These are phyloP conservation scores for Monochamus saltuarius DNA, from an alignment of 1,140 invertebrate genomes.

Conservation along the genomic window DNA sequence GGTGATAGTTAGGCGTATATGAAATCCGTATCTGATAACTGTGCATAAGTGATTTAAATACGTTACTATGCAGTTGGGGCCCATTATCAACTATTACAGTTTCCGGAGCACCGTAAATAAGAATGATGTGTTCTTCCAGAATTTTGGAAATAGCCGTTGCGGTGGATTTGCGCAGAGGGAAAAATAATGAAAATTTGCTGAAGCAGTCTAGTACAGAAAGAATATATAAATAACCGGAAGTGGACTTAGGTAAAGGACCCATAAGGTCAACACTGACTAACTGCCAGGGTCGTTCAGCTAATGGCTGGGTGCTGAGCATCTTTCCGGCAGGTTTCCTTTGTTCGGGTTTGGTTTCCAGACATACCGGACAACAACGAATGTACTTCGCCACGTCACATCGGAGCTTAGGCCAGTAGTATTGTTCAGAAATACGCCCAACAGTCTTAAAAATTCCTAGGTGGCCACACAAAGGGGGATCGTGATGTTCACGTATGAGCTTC, in stretches of 20 bases:
- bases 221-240: constrained; percentile 1
- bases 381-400: constrained; percentile 26
- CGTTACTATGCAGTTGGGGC: constrained; percentile 1
- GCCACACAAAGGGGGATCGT: constrained; percentile 27
- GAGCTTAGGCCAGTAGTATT: constrained; percentile 41
- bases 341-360: constrained; percentile 33
- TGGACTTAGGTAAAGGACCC: constrained; percentile 7
- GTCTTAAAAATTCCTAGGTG: too few relatives aligned
- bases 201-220: constrained; percentile 10
- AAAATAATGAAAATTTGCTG: constrained; percentile 15
- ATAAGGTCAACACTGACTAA: constrained; percentile 6
- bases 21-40: not conserved
- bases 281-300: not conserved
- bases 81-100: constrained; percentile 11
- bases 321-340: constrained; percentile 26
- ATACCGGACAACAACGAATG: constrained; percentile 31
- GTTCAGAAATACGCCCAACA: not conserved
- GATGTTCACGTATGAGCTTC: constrained; percentile 28
- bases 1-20: constrained; percentile 15
- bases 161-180: constrained; percentile 3
- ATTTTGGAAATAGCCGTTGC: not conserved
- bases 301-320: constrained; percentile 26
- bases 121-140: constrained; percentile 21
- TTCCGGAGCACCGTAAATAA: constrained; percentile 30
- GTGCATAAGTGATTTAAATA: not conserved